Evolutionary conservation across 2,113 vertebrate species (phyloP).

Genomic region (Myotis brandtii): DNA sequence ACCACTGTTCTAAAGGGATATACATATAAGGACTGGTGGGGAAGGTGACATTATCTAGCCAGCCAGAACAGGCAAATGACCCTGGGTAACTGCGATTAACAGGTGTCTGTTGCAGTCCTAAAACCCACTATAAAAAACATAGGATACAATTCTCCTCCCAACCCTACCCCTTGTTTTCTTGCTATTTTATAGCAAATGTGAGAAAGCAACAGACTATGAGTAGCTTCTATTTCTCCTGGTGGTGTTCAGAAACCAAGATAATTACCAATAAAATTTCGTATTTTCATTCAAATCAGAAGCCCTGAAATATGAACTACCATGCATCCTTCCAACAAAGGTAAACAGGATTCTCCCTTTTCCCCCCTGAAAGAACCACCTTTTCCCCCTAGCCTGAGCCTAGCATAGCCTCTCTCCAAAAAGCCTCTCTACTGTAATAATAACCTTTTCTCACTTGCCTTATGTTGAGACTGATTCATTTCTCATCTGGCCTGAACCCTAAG

Average conservation of each 20-base stretch:
- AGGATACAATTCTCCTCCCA: not conserved
- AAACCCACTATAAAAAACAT: not conserved
- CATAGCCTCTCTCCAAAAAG: not conserved
- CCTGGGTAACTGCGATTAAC: not conserved
- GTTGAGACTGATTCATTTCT: slow-evolving; percentile 5
- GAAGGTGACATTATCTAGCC: not conserved
- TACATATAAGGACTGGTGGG: not conserved
- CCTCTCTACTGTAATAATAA: not conserved
- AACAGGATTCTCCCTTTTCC: not conserved
- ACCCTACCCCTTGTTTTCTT: not conserved
- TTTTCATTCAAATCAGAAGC: slow-evolving; percentile 34
- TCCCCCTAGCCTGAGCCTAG: not conserved
- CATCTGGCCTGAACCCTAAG: slow-evolving; percentile 32
- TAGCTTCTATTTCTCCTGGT: not conserved
- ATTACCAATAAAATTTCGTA: not conserved
- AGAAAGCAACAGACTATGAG: not conserved
- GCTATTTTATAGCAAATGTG: slow-evolving; percentile 41
- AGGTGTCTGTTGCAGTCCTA: not conserved
- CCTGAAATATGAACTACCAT: not conserved
- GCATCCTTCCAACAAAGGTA: not conserved
- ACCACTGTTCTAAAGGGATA: not conserved
- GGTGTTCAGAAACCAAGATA: not conserved
- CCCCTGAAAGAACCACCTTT: not conserved
- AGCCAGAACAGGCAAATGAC: not conserved
- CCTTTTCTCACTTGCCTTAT: not conserved